These are phyloP conservation scores for Corapipo altera DNA, from an alignment of 2,113 vertebrate genomes.

Conservation along the genomic window DNA sequence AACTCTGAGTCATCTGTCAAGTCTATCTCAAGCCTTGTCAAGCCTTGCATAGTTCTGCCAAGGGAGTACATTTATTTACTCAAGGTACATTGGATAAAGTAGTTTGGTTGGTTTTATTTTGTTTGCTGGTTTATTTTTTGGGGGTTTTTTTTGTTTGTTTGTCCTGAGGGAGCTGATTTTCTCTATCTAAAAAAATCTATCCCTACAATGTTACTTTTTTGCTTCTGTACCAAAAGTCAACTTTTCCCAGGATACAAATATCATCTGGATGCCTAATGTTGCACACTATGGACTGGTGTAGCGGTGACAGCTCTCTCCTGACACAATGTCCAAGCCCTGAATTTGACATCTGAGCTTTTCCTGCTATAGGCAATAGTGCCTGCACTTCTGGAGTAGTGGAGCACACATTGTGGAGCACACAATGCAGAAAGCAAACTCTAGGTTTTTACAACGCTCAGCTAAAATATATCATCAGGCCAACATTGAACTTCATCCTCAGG, in stretches of 20 bases:
- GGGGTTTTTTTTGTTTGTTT: not conserved
- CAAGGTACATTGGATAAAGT: not conserved
- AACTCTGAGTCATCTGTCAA: conserved; percentile 1
- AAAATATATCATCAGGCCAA: not conserved
- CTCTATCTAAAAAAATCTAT: not conserved
- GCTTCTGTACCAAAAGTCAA: not conserved
- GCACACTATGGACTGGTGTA: not conserved
- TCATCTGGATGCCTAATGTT: not conserved
- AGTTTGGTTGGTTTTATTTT: not conserved
- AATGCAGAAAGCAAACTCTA: conserved; percentile 13
- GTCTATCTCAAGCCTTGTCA: conserved; percentile 3
- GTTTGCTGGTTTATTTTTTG: not conserved
- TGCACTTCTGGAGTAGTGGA: not conserved
- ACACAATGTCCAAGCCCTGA: not conserved
- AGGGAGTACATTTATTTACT: not conserved
- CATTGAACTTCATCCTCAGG: not conserved
- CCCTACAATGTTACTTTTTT: not conserved
- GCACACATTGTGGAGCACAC: not conserved
- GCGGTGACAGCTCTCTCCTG: not conserved
- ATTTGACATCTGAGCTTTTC: not conserved
- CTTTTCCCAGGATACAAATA: not conserved
- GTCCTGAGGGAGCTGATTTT: not conserved
- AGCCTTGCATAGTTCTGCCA: not conserved
- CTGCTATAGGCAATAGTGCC: not conserved
- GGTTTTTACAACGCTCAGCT: not conserved